A percentile compares a stretch with the other conserved stretches of the same genome.
Conservation (phyloP, 2,888 invertebrate genomes). For the Macrophya annulata region DNA sequence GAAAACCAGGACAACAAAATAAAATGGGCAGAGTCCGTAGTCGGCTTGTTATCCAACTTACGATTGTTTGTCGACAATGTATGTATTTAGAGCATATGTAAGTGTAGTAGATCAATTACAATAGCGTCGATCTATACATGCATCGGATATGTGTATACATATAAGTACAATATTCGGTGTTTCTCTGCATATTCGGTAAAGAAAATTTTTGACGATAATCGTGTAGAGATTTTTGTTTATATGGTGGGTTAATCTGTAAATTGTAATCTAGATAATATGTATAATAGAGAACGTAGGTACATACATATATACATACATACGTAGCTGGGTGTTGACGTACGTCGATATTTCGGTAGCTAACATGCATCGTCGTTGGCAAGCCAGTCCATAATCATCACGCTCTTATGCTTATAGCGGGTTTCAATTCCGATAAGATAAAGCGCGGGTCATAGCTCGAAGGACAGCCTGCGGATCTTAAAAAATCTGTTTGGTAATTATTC, state of each 20-base stretch:
- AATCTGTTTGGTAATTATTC: slow-evolving; percentile 49
- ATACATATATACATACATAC: no score
- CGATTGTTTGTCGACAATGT: slow-evolving; percentile 45
- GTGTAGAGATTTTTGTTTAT: no score
- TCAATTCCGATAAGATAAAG: slow-evolving; percentile 39
- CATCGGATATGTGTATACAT: no score
- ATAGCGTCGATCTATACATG: no score
- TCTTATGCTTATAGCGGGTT: slow-evolving; percentile 27
- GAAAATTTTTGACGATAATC: no score
- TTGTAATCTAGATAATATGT: no score
- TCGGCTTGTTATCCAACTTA: slow-evolving; percentile 44
- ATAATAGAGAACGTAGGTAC: no score
- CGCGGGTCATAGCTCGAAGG: slow-evolving; percentile 41
- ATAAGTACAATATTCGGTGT: no score
- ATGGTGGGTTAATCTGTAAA: no score
- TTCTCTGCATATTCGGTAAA: no score
- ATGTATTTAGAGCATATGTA: not conserved
- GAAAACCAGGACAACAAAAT: slow-evolving; percentile 51
- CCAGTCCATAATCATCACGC: slow-evolving; percentile 24
- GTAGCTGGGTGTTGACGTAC: not conserved
- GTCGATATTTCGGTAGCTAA: slow-evolving; percentile 4
- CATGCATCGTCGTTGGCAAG: slow-evolving; percentile 8
- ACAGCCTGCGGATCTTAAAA: slow-evolving; percentile 44
- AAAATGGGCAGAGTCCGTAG: slow-evolving; percentile 48
- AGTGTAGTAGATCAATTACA: not conserved